These are phyloP conservation scores for Chalcis sispes DNA, from an alignment of 2,888 invertebrate genomes.

Conservation along the genomic window DNA sequence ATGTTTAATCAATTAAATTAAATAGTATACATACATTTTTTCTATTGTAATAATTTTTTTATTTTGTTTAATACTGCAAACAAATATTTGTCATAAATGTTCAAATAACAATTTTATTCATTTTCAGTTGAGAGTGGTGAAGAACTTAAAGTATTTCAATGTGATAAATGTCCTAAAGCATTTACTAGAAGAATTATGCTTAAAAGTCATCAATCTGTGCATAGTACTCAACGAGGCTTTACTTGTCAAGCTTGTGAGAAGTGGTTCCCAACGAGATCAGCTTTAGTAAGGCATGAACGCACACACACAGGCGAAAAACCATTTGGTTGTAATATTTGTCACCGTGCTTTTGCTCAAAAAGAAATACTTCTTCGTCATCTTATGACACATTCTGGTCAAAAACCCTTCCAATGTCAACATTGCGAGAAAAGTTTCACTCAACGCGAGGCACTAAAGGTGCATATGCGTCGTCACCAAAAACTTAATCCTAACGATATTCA, in stretches of 20 bases:
- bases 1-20: neutral
- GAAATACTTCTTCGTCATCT: slow-evolving; percentile 79
- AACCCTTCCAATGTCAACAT: slow-evolving; percentile 82
- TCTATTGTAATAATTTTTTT: neutral
- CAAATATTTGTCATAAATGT: neutral
- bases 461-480: slow-evolving; percentile 80
- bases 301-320: slow-evolving; percentile 80
- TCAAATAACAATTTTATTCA: slow-evolving; percentile 14
- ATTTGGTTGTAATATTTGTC: slow-evolving; percentile 77
- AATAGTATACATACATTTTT: neutral
- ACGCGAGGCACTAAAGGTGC: slow-evolving; percentile 82
- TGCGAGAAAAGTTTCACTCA: slow-evolving; percentile 86
- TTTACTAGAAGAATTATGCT: slow-evolving; percentile 80
- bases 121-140: slow-evolving; percentile 68
- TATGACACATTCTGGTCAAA: slow-evolving; percentile 77
- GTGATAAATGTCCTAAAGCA: slow-evolving; percentile 81
- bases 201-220: slow-evolving; percentile 81
- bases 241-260: slow-evolving; percentile 81
- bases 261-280: slow-evolving; percentile 82
- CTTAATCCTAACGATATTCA: slow-evolving; percentile 79
- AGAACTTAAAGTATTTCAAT: slow-evolving; percentile 79
- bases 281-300: slow-evolving; percentile 83
- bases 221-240: slow-evolving; percentile 79
- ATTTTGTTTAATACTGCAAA: neutral
- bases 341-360: slow-evolving; percentile 84